Percentiles rank a stretch among this genome's conserved stretches.
These are phyloP conservation scores for Caenorhabditis uteleia DNA, from an alignment of 2,888 invertebrate genomes.

Conservation along the genomic window DNA sequence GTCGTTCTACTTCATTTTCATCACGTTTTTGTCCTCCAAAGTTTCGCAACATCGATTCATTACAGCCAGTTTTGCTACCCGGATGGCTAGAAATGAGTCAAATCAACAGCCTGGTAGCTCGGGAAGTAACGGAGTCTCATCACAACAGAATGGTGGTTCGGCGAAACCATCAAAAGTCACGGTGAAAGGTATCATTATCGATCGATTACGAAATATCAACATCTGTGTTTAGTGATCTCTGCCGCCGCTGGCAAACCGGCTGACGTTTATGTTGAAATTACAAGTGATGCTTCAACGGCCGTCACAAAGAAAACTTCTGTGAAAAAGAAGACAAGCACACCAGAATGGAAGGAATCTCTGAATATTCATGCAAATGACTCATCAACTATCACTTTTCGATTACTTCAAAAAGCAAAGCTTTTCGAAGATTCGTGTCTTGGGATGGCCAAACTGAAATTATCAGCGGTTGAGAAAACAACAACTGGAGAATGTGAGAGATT, in stretches of 20 bases:
- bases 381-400: conserved; percentile 53
- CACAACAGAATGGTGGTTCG: conserved; percentile 22
- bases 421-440: conserved; percentile 67
- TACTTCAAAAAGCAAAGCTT: conserved; percentile 64
- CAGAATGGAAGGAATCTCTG: conserved; percentile 67
- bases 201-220: not conserved
- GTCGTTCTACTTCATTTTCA: no score
- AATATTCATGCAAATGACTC: conserved; percentile 55
- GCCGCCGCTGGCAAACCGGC: conserved; percentile 59
- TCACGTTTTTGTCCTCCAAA: no score
- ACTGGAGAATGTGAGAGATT: conserved; percentile 62
- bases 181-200: conserved; percentile 38
- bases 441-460: conserved; percentile 60
- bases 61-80: conserved; percentile 31
- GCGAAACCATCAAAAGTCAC: conserved; percentile 33
- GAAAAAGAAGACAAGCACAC: conserved; percentile 64
- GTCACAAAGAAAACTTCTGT: conserved; percentile 56
- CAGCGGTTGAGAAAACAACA: conserved; percentile 59
- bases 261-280: conserved; percentile 66
- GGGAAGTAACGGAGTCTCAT: conserved; percentile 24
- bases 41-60: no score
- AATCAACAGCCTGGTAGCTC: conserved; percentile 34
- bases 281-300: conserved; percentile 51
- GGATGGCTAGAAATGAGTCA: conserved; percentile 42
- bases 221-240: conserved; percentile 62